A percentile compares a stretch with the other conserved stretches of the same genome.
These are phyloP conservation scores for Xanthia icteritia DNA, from an alignment of 2,888 invertebrate species.

Conservation along the genomic window DNA sequence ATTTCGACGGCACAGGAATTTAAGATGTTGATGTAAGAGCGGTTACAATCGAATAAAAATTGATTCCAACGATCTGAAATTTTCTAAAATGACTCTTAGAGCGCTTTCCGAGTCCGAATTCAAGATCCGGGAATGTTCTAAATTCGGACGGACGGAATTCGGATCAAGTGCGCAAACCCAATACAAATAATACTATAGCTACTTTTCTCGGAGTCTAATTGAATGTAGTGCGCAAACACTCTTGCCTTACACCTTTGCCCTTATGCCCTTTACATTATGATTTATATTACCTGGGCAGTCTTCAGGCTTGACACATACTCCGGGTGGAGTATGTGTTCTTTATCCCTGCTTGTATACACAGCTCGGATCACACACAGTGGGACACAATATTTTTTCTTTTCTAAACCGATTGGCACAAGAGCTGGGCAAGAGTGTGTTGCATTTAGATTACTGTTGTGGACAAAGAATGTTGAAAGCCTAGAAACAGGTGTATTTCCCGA, in stretches of 20 bases:
- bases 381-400: not conserved
- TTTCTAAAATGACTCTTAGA: not conserved
- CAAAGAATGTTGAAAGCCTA: too few species aligned
- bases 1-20: not conserved
- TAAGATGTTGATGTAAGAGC: not conserved
- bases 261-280: not conserved
- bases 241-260: not conserved
- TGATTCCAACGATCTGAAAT: not conserved
- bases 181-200: not conserved
- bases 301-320: not conserved
- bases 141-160: too few species aligned
- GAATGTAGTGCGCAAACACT: not conserved
- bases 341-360: slow-evolving; percentile 12
- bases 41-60: not conserved
- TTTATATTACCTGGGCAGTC: not conserved
- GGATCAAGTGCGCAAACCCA: too few species aligned
- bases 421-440: too few species aligned
- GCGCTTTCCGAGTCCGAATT: too few species aligned
- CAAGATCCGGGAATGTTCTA: too few species aligned
- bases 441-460: too few species aligned
- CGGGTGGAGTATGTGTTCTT: too few species aligned
- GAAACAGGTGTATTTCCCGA: not conserved
- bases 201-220: not conserved
- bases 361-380: slow-evolving; percentile 19
- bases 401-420: slow-evolving; percentile 5